phyloP scores from a whole-genome alignment of 2,888 invertebrate species.

The Heteromyza rotundicornis region DNA sequence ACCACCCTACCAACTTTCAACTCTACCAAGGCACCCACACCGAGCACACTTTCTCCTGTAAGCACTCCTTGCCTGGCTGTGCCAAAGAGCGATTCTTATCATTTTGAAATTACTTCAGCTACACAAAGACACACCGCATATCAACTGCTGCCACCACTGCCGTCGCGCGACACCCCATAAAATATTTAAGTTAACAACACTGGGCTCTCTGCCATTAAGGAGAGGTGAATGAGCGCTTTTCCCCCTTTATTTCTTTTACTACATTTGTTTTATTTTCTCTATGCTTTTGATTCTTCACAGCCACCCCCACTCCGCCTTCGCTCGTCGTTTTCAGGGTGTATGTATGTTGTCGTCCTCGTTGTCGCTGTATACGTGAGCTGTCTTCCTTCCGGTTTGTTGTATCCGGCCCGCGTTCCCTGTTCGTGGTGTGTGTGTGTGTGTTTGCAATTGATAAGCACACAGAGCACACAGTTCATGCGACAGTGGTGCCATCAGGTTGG shows the following conservation, averaged over 20 bases:
- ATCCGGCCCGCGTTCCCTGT: slow-evolving; percentile 11
- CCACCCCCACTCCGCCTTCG: slow-evolving; percentile 6
- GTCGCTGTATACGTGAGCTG: slow-evolving; percentile 18
- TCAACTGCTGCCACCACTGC: not conserved
- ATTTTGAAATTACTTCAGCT: slow-evolving; percentile 53
- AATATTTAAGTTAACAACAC: slow-evolving; percentile 53
- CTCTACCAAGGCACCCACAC: not conserved
- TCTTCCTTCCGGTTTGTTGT: slow-evolving; percentile 50
- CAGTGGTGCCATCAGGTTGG: too few relatives aligned
- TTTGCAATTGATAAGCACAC: slow-evolving; percentile 47
- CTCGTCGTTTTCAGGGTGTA: not conserved
- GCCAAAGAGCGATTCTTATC: slow-evolving; percentile 44
- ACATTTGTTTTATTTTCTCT: not conserved
- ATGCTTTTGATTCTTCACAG: slow-evolving; percentile 29
- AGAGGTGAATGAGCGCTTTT: slow-evolving; percentile 35
- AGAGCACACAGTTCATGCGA: slow-evolving; percentile 7
- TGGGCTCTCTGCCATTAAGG: slow-evolving; percentile 45
- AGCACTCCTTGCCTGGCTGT: not conserved
- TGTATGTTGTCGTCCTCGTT: slow-evolving; percentile 24
- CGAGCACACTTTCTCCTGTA: not conserved
- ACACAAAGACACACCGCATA: slow-evolving; percentile 6
- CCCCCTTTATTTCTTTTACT: not conserved
- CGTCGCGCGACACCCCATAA: slow-evolving; percentile 50
- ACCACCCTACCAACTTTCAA: not conserved
- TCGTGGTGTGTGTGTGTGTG: slow-evolving; percentile 28